Percentiles rank a stretch among this genome's conserved stretches.
These are phyloP conservation scores for Anomalospiza imberbis DNA, from an alignment of 2,797 vertebrate species.

Conservation along the genomic window DNA sequence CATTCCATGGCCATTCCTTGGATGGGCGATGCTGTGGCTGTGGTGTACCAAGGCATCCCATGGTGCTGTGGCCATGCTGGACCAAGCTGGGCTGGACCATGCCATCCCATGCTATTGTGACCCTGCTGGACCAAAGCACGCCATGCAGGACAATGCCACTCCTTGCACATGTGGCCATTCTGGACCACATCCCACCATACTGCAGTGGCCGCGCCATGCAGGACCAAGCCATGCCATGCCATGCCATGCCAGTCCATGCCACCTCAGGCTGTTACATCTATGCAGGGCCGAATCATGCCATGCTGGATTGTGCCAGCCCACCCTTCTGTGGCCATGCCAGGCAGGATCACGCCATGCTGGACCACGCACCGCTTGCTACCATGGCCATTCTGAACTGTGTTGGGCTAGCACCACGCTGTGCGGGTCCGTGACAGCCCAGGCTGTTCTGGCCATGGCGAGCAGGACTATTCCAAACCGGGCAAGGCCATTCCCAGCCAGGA, in stretches of 20 bases:
- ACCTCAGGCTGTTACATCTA: not conserved
- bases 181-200: too few relatives aligned
- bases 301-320: accelerated
- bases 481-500: too few relatives aligned
- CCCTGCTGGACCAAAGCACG: not conserved
- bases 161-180: not conserved
- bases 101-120: not conserved
- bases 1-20: not conserved
- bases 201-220: not conserved
- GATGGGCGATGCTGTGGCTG: accelerated
- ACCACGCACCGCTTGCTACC: accelerated
- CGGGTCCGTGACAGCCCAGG: accelerated
- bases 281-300: not conserved
- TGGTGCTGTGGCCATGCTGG: not conserved
- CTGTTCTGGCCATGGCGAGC: accelerated
- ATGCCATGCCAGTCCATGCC: not conserved
- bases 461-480: not conserved
- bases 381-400: accelerated
- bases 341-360: accelerated
- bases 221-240: not conserved
- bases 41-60: not conserved
- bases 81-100: not conserved
- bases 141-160: not conserved
- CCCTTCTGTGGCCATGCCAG: not conserved
- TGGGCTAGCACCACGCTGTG: too few relatives aligned